Evolutionary conservation across 2,113 vertebrate species (phyloP).

Genomic region (Hypomesus transpacificus): DNA sequence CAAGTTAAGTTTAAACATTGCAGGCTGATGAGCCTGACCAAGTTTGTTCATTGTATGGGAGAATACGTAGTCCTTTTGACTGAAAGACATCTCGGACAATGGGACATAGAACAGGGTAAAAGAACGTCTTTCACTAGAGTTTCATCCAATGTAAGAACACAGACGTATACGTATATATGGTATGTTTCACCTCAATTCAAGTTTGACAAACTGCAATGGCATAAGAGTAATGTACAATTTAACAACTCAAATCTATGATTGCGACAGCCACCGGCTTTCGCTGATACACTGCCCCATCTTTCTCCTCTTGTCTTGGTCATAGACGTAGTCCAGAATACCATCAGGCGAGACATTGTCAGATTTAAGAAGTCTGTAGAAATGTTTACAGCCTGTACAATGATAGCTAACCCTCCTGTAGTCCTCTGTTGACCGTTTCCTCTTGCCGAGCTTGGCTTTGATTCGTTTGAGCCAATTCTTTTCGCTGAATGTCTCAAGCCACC

Average conservation of each 20-base stretch:
- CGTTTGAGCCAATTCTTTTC: slow-evolving; percentile 1
- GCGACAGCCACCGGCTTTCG: slow-evolving; percentile 5
- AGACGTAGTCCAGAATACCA: neutral
- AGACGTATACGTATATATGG: too few relatives aligned
- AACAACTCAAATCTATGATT: neutral
- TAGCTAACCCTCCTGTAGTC: neutral
- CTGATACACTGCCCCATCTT: slow-evolving; percentile 4
- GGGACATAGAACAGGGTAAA: neutral
- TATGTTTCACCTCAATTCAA: neutral
- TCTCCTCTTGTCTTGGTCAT: neutral
- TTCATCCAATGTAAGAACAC: neutral
- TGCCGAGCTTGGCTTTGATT: neutral
- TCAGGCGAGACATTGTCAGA: neutral
- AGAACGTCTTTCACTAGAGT: neutral
- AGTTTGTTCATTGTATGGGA: neutral
- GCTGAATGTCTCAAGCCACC: slow-evolving; percentile 1
- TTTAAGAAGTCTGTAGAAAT: neutral
- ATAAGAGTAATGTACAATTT: neutral
- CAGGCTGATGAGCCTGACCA: slow-evolving; percentile 3
- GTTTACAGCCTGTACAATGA: slow-evolving; percentile 10
- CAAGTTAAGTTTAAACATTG: neutral
- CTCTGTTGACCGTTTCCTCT: neutral
- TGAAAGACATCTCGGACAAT: slow-evolving; percentile 4
- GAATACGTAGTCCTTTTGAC: slow-evolving; percentile 5
- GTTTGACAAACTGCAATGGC: neutral